These are phyloP conservation scores for Rhopalosiphum nymphaeae DNA, from an alignment of 2,888 invertebrate species.

Conservation along the genomic window DNA sequence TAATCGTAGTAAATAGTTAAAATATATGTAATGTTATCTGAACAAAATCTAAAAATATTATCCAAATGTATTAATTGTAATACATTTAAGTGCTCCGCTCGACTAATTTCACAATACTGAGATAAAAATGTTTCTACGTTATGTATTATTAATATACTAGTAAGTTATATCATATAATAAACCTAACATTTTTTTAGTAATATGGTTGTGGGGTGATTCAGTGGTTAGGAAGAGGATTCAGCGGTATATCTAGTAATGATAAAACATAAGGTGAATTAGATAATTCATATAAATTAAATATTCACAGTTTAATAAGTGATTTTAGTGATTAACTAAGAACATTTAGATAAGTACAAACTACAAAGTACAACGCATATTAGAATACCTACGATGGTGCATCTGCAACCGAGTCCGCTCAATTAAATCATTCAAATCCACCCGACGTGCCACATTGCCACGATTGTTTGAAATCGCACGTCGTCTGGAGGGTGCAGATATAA, in stretches of 20 bases:
- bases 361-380: too few relatives aligned
- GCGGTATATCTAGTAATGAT: not conserved
- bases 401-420: not conserved
- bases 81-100: not conserved
- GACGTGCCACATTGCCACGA: not conserved
- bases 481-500: constrained; percentile 2
- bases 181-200: not conserved
- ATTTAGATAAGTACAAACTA: not conserved
- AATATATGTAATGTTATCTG: not conserved
- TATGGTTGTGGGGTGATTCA: not conserved
- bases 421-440: not conserved
- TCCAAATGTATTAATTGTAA: too few relatives aligned
- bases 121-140: not conserved
- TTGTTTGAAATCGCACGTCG: not conserved
- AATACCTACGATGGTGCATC: not conserved
- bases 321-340: not conserved
- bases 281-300: not conserved
- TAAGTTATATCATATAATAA: not conserved
- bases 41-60: not conserved
- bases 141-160: not conserved
- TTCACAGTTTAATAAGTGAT: not conserved
- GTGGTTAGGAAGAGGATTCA: not conserved
- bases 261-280: not conserved
- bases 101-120: not conserved
- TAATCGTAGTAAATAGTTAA: not conserved